Evolutionary conservation across 2,113 vertebrate species (phyloP).

Genomic region (Neofelis nebulosa): DNA sequence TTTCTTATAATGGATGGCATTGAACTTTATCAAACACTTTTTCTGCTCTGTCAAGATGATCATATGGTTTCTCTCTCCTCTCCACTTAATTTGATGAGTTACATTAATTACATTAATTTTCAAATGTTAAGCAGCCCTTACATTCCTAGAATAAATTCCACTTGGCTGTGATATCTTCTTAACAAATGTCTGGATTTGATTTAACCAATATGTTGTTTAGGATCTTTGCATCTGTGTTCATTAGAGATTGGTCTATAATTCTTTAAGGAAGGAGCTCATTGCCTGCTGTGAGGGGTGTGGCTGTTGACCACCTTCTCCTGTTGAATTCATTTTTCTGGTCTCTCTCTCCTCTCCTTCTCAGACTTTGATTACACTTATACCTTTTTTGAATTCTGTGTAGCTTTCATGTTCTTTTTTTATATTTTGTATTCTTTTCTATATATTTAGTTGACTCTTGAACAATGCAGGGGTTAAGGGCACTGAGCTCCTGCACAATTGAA

Average conservation of each 20-base stretch:
- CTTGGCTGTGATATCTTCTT: background rate
- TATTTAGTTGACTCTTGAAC: background rate
- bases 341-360: background rate
- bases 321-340: background rate
- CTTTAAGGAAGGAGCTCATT: background rate
- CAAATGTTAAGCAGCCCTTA: background rate
- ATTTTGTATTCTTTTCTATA: background rate
- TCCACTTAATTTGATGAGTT: background rate
- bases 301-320: background rate
- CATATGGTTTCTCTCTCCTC: background rate
- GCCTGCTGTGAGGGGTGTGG: background rate
- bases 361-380: background rate
- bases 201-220: background rate
- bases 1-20: background rate
- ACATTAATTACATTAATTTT: background rate
- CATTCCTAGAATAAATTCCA: background rate
- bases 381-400: background rate
- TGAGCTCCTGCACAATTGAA: background rate
- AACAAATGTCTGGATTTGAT: background rate
- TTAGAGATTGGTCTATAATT: background rate
- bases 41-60: background rate
- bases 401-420: background rate
- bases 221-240: background rate
- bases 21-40: background rate
- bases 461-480: background rate